phyloP scores from a whole-genome alignment of 2,797 vertebrate species.

The Spondyliosoma cantharus region DNA sequence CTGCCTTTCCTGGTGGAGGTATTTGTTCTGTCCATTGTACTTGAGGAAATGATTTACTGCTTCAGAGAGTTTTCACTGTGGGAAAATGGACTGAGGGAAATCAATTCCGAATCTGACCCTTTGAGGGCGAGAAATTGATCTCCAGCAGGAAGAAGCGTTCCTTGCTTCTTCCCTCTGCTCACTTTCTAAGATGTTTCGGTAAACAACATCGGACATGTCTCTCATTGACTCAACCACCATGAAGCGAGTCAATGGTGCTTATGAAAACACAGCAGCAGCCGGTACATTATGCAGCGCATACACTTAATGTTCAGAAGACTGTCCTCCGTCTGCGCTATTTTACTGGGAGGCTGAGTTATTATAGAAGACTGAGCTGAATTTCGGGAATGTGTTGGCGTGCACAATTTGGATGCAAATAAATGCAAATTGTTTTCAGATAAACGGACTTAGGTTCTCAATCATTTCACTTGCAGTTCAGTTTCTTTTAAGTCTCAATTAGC shows the following conservation, averaged over 20 bases:
- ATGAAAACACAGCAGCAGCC: not conserved
- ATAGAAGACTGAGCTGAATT: not conserved
- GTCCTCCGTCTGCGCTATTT: not conserved
- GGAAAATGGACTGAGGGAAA: conserved; percentile 70
- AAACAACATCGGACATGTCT: conserved; percentile 37
- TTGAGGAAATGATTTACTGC: conserved; percentile 71
- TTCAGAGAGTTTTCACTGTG: conserved; percentile 70
- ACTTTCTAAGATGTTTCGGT: conserved; percentile 19
- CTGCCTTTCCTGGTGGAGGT: conserved; percentile 34
- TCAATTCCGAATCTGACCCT: conserved; percentile 71
- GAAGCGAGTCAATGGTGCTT: not conserved
- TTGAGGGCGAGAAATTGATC: conserved; percentile 69
- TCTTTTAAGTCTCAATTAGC: conserved; percentile 4
- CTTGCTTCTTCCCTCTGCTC: conserved; percentile 13
- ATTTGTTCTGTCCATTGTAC: conserved; percentile 60
- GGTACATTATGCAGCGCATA: not conserved
- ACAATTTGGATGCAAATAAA: not conserved
- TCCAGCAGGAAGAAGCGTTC: not conserved
- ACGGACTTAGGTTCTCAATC: not conserved
- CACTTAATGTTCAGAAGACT: not conserved
- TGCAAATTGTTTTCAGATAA: not conserved
- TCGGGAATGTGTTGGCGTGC: not conserved
- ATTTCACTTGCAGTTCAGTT: not conserved
- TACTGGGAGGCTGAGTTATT: no score
- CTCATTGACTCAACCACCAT: conserved; percentile 1